Base-by-base conservation (phyloP, 2,113 vertebrate genomes). In the Colinus virginianus region DNA sequence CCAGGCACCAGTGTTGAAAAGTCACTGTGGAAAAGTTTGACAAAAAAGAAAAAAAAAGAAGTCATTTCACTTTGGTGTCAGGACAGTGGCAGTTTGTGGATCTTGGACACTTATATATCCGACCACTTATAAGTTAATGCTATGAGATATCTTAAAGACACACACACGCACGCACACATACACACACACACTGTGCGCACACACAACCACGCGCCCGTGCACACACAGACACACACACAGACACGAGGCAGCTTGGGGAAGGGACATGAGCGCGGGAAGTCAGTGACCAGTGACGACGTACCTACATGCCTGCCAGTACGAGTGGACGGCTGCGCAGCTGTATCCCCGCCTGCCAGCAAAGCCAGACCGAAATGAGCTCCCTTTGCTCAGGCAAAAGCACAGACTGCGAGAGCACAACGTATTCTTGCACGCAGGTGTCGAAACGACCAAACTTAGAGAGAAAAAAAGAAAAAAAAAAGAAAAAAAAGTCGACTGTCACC, bases 311-410 rank as follows among this genome's bases (percentile, higher is more conserved):
- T 97, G 97, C 97, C 97, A 96, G 93, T 96, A 66, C 64, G 58
- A 96, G 96, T 95, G 97, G 96, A 94, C 51, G 80, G 96, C 96
- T 97, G 94, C 96, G 89, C 96, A 95, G 96, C 95, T 96, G 94
- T 95, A 97, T 94, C 93, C 93, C 96, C 67, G 80, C 97, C 97
- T 96, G 97, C 97, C 92, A 43, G 96, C 40, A 51, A 26, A 95
- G 97, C 78, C 91, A 96, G 93, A 94, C 95, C 72, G 93, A 94
- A 96, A 96, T n/a, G 90, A 96, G 96, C 97, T 96, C 95, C 96
- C 94, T 91, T 79, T 96, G 96, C 96, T 96, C 96, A 94, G 89
- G 95, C 95, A 95, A 97, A 97, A 97, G 96, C 96, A 97, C 97
- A 97, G 97, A 97, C 96, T 97, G 95, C 93, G 80, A 96, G 92